Conservation (phyloP, 2,888 invertebrate species). For the Galerucella pusilla region DNA sequence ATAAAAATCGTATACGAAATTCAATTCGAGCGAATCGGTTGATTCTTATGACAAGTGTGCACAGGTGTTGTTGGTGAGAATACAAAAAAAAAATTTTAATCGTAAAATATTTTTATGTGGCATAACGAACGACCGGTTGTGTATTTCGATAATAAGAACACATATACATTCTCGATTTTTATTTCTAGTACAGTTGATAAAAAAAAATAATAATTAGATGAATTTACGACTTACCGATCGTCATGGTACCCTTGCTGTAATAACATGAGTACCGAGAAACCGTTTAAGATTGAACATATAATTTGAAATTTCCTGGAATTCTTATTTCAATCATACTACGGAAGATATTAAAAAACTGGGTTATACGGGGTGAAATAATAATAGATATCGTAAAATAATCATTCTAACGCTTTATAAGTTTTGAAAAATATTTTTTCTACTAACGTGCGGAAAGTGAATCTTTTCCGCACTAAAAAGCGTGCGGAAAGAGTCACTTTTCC, state of each 20-base stretch:
- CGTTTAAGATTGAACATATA: slow-evolving; percentile 21
- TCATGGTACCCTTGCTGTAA: slow-evolving; percentile 25
- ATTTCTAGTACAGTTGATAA: slow-evolving; percentile 28
- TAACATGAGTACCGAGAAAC: slow-evolving; percentile 20
- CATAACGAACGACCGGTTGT: slow-evolving; percentile 33
- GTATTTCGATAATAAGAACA: slow-evolving; percentile 33
- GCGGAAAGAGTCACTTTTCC: too few relatives aligned
- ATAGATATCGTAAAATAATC: too few relatives aligned
- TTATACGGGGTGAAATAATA: too few relatives aligned
- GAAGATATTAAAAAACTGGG: background rate
- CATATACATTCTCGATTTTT: slow-evolving; percentile 22
- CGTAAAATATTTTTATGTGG: slow-evolving; percentile 33
- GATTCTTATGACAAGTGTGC: slow-evolving; percentile 8
- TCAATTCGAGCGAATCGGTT: background rate
- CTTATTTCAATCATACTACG: background rate
- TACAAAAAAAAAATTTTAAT: slow-evolving; percentile 22
- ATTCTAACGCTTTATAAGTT: too few relatives aligned
- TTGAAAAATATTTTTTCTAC: too few relatives aligned
- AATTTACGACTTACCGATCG: slow-evolving; percentile 29
- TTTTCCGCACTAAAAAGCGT: too few relatives aligned
- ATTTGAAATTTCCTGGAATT: slow-evolving; percentile 19
- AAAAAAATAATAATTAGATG: slow-evolving; percentile 32
- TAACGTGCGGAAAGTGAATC: too few relatives aligned
- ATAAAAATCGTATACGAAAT: background rate
- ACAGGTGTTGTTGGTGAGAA: slow-evolving; percentile 29